phyloP scores from a whole-genome alignment of 1,140 invertebrate species.

The Leptinotarsa undecemlineata region DNA sequence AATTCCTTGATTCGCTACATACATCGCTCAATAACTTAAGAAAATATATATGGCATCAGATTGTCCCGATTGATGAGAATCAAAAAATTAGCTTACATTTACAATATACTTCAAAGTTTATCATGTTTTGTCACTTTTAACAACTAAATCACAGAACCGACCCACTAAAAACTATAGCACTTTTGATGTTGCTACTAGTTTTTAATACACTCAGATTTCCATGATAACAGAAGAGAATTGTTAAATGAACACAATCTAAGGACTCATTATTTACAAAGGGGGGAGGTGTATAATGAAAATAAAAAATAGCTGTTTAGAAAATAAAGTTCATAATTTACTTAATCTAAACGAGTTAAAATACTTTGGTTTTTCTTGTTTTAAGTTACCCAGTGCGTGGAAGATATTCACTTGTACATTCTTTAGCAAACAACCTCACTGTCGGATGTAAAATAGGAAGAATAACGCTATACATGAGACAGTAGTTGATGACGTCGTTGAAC shows the following conservation, averaged over 20 bases:
- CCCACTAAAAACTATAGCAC: conserved; percentile 24
- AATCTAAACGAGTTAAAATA: conserved; percentile 35
- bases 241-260: conserved; percentile 18
- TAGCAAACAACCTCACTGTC: conserved; percentile 19
- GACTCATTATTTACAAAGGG: conserved; percentile 23
- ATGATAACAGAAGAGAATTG: conserved; percentile 10
- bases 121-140: neutral
- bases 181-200: conserved; percentile 14
- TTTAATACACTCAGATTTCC: conserved; percentile 14
- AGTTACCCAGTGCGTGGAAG: conserved; percentile 37
- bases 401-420: conserved; percentile 23
- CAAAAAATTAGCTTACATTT: conserved; percentile 15
- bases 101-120: conserved; percentile 9
- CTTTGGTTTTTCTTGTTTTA: conserved; percentile 41
- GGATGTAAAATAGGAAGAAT: conserved; percentile 14
- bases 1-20: conserved; percentile 19
- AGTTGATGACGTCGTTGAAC: conserved; percentile 15
- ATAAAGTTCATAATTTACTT: conserved; percentile 29
- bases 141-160: conserved; percentile 23
- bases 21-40: conserved; percentile 16
- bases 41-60: conserved; percentile 26
- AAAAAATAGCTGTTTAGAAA: conserved; percentile 17
- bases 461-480: conserved; percentile 28
- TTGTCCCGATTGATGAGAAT: conserved; percentile 19
- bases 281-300: neutral